Evolutionary conservation across 2,797 vertebrate genomes (phyloP).

Genomic region (Cyprinella venusta): DNA sequence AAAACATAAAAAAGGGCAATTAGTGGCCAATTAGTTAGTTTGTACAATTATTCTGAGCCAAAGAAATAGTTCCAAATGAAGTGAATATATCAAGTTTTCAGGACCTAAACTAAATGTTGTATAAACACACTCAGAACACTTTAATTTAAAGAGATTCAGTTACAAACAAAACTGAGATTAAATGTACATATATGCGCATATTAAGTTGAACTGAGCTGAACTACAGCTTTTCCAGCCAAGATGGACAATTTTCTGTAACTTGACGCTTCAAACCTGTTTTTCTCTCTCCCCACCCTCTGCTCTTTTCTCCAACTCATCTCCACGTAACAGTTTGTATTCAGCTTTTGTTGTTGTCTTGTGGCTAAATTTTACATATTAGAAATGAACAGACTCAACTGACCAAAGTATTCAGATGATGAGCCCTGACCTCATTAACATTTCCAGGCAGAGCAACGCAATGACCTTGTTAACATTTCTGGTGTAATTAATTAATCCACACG

Average conservation of each 20-base stretch:
- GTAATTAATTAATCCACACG: constrained; percentile 81
- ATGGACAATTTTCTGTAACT: constrained; percentile 21
- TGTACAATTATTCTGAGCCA: background rate
- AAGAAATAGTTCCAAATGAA: background rate
- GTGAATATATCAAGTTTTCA: background rate
- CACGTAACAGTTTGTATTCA: background rate
- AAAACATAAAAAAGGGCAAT: too few relatives aligned
- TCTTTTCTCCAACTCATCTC: background rate
- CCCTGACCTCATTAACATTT: constrained; percentile 68
- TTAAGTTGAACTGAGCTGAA: constrained; percentile 4
- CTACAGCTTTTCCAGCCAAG: constrained; percentile 20
- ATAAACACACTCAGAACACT: background rate
- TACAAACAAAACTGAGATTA: constrained; percentile 19
- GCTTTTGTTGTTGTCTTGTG: background rate
- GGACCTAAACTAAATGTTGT: background rate
- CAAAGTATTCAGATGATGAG: constrained; percentile 63
- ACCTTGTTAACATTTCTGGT: constrained; percentile 75
- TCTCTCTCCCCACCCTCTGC: background rate
- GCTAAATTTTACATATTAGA: constrained; percentile 48
- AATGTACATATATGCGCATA: constrained; percentile 2
- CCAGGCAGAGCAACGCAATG: constrained; percentile 66
- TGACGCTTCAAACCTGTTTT: constrained; percentile 18
- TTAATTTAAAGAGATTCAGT: background rate
- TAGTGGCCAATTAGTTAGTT: background rate
- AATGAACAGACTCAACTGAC: constrained; percentile 54